A percentile compares a stretch with the other conserved stretches of the same genome.
Conservation (phyloP, 2,888 invertebrate species). For the Prostheceraeus crozeri region DNA sequence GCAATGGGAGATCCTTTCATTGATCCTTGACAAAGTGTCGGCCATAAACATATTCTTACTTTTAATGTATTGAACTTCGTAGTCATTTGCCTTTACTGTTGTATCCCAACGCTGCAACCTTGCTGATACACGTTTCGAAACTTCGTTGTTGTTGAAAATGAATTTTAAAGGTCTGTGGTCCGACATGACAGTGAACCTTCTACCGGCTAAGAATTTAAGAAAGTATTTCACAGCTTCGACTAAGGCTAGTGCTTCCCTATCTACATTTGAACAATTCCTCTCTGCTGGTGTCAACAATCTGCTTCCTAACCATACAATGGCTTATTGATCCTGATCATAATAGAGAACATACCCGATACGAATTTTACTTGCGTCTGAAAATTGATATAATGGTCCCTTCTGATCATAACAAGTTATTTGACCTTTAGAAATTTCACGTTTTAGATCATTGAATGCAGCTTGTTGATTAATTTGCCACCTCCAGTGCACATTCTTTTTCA, state of each 20-base stretch:
- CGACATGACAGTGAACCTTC: slow-evolving; percentile 1
- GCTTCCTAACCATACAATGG: neutral
- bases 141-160: neutral
- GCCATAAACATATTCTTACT: too few relatives aligned
- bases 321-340: slow-evolving; percentile 15
- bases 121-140: too few relatives aligned
- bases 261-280: slow-evolving; percentile 5
- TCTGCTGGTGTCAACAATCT: slow-evolving; percentile 10
- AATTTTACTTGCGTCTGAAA: neutral
- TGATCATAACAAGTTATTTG: slow-evolving; percentile 40
- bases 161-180: neutral
- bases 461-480: slow-evolving; percentile 40
- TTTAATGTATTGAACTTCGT: too few relatives aligned
- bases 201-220: neutral
- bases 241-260: neutral
- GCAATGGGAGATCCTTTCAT: too few relatives aligned
- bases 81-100: too few relatives aligned
- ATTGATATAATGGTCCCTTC: neutral
- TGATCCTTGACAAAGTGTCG: too few relatives aligned
- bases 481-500: slow-evolving; percentile 40
- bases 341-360: neutral
- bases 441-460: slow-evolving; percentile 38
- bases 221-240: neutral
- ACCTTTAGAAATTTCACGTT: slow-evolving; percentile 34
- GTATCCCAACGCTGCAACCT: too few relatives aligned